These are phyloP conservation scores for Spodoptera litura DNA, from an alignment of 1,140 invertebrate species.

Conservation along the genomic window DNA sequence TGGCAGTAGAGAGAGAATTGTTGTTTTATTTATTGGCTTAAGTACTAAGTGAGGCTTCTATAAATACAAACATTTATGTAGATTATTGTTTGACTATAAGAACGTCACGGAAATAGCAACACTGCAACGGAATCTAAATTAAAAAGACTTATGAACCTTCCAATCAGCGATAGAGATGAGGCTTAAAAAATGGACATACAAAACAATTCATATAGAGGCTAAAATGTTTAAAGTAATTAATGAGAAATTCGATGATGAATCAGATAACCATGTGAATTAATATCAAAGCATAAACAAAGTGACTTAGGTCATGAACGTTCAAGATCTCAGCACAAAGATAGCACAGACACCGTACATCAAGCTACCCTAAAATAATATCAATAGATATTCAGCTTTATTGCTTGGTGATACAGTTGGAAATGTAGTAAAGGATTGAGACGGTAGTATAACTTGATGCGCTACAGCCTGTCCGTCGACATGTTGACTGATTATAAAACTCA, in stretches of 20 bases:
- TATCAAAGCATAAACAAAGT: slow-evolving; percentile 14
- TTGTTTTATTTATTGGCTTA: background rate
- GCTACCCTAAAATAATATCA: too few species aligned
- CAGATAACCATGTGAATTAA: slow-evolving; percentile 27
- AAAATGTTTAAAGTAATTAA: slow-evolving; percentile 39
- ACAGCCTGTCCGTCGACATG: background rate
- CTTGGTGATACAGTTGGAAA: too few species aligned
- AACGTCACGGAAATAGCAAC: too few species aligned
- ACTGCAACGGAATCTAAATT: background rate
- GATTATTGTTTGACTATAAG: too few species aligned
- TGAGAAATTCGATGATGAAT: slow-evolving; percentile 18
- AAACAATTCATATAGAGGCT: background rate
- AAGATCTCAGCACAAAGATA: background rate
- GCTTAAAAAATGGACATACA: background rate
- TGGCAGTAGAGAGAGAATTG: background rate
- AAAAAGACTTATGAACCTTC: background rate
- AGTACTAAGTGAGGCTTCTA: too few species aligned
- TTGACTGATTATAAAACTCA: slow-evolving; percentile 26
- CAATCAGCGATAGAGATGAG: background rate
- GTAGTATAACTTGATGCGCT: too few species aligned
- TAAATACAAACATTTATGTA: too few species aligned
- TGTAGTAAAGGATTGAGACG: too few species aligned
- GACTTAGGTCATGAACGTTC: slow-evolving; percentile 21
- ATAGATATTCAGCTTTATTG: too few species aligned
- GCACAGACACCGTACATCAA: too few species aligned